phyloP scores from a whole-genome alignment of 1,140 invertebrate species.

The Danaus melanippus region DNA sequence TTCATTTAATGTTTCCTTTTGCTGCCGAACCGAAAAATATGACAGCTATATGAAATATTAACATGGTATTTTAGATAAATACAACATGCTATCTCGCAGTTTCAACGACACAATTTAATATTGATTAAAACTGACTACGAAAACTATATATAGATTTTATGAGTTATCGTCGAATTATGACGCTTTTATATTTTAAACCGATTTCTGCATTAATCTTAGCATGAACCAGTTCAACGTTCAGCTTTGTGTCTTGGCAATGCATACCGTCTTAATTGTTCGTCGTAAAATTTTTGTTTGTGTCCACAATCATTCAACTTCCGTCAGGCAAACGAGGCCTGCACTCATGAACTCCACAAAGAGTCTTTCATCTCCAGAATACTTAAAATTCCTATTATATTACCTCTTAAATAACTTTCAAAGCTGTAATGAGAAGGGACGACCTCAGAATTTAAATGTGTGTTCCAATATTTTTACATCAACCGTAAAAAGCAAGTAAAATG shows the following conservation, averaged over 20 bases:
- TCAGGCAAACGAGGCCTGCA: conserved; percentile 29
- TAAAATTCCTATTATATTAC: conserved; percentile 16
- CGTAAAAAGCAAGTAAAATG: no score
- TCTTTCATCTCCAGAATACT: conserved; percentile 26
- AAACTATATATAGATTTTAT: no score
- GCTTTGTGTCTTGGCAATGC: conserved; percentile 22
- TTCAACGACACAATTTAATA: no score
- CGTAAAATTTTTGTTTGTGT: conserved; percentile 42
- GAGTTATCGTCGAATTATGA: no score
- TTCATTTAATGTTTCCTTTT: conserved; percentile 10
- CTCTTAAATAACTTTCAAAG: conserved; percentile 13
- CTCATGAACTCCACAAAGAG: conserved; percentile 25
- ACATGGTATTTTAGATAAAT: no score
- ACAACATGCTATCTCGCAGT: no score
- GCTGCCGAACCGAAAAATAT: conserved; percentile 7
- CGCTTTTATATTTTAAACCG: conserved; percentile 6
- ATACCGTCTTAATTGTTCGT: conserved; percentile 31
- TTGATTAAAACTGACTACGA: no score
- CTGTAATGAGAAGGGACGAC: no score
- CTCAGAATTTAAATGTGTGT: no score
- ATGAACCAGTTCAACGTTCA: not conserved
- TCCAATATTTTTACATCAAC: no score
- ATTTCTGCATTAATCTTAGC: not conserved
- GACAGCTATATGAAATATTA: conserved; percentile 1
- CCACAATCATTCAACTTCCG: conserved; percentile 31